These are phyloP conservation scores for Dendronephthya gigantea DNA, from an alignment of 64 coral and sea anemone genomes.

Conservation along the genomic window DNA sequence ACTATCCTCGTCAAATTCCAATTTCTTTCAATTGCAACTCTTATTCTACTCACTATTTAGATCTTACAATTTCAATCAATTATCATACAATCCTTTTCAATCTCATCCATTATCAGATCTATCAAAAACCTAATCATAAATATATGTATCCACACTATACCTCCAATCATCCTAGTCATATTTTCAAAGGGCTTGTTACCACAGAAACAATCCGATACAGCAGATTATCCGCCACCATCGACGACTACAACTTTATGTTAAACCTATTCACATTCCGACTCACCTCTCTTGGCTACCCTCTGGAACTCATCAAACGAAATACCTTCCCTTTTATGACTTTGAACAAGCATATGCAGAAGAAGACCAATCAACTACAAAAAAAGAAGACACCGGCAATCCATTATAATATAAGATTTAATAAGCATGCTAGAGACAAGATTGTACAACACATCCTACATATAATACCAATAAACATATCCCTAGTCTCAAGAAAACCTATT, in stretches of 20 bases:
- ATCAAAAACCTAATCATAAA: slow-evolving; percentile 34
- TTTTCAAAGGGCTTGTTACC: slow-evolving; percentile 13
- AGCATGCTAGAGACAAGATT: background rate
- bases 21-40: slow-evolving; percentile 13
- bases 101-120: slow-evolving; percentile 12
- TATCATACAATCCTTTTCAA: background rate
- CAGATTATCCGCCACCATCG: background rate
- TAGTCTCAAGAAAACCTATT: slow-evolving; percentile 8
- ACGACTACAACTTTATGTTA: slow-evolving; percentile 16
- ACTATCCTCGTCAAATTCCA: slow-evolving; percentile 25
- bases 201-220: slow-evolving; percentile 1
- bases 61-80: slow-evolving; percentile 12
- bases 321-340: background rate
- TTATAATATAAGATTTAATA: slow-evolving; percentile 7
- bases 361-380: background rate
- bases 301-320: background rate
- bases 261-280: background rate
- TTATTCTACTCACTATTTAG: background rate
- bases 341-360: background rate
- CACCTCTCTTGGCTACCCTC: background rate
- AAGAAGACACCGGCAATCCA: background rate
- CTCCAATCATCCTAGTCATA: slow-evolving; percentile 18
- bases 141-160: slow-evolving; percentile 38
- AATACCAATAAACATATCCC: slow-evolving; percentile 15
- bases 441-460: slow-evolving; percentile 4